Percentiles rank a stretch among this genome's conserved stretches.
Conservation (phyloP, 2,113 vertebrate genomes). For the Chionodraco myersi region DNA sequence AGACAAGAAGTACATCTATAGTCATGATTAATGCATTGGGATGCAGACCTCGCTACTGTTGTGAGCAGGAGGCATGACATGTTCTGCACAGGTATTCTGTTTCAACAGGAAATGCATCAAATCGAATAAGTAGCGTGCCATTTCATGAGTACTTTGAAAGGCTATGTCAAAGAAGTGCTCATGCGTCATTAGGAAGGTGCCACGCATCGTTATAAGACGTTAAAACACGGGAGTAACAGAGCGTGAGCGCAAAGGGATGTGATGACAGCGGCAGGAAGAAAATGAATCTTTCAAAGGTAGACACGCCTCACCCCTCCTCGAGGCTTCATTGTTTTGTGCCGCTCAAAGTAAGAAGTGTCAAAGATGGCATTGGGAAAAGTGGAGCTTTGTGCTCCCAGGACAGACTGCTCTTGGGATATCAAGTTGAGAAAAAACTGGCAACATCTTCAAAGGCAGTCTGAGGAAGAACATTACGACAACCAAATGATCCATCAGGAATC, state of each 20-base stretch:
- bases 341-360: slow-evolving; percentile 34
- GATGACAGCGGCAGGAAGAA: slow-evolving; percentile 51
- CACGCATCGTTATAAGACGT: slow-evolving; percentile 41
- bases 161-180: slow-evolving; percentile 16
- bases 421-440: slow-evolving; percentile 51
- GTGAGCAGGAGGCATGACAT: no score
- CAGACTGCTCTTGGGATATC: slow-evolving; percentile 29
- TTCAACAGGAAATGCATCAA: slow-evolving; percentile 14
- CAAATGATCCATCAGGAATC: slow-evolving; percentile 73
- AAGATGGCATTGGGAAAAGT: slow-evolving; percentile 43
- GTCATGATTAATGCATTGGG: no score
- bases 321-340: slow-evolving; percentile 28
- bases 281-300: slow-evolving; percentile 42
- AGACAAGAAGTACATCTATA: no score
- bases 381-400: slow-evolving; percentile 36
- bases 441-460: slow-evolving; percentile 60
- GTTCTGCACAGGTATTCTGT: neutral
- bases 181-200: slow-evolving; percentile 40
- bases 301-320: neutral
- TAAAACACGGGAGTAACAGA: slow-evolving; percentile 47
- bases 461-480: slow-evolving; percentile 51
- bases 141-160: slow-evolving; percentile 13
- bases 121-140: neutral
- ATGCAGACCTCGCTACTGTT: no score
- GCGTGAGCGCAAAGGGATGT: slow-evolving; percentile 30